phyloP scores from a whole-genome alignment of 2,888 invertebrate species.

The Synanthedon formicaeformis region DNA sequence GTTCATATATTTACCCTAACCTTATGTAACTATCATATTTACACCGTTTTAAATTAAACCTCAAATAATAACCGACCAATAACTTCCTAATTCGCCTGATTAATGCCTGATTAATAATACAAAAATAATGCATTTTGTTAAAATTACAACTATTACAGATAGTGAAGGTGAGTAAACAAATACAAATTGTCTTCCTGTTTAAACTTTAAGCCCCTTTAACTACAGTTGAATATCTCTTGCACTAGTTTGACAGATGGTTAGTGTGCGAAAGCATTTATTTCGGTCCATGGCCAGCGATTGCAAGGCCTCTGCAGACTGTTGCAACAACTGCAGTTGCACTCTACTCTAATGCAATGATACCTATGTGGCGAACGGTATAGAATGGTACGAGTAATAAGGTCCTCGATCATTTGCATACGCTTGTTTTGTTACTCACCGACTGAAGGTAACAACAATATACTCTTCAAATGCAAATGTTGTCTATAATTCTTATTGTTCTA shows the following conservation, averaged over 20 bases:
- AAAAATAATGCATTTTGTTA: neutral
- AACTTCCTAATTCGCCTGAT: too few relatives aligned
- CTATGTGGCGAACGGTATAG: conserved; percentile 28
- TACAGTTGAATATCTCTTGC: neutral
- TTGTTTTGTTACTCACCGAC: conserved; percentile 4
- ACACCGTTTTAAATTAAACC: too few relatives aligned
- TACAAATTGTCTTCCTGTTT: neutral
- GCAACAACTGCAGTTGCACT: conserved; percentile 57
- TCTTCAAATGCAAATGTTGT: neutral
- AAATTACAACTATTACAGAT: neutral
- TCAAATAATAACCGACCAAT: too few relatives aligned
- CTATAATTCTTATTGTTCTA: too few relatives aligned
- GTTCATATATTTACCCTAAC: too few relatives aligned
- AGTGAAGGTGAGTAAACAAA: neutral
- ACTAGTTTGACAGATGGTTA: conserved; percentile 7
- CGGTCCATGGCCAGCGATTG: conserved; percentile 66
- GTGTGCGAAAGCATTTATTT: conserved; percentile 60
- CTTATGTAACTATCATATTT: too few relatives aligned
- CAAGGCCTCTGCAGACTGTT: conserved; percentile 59
- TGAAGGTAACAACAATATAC: too few relatives aligned
- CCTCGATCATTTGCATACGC: conserved; percentile 27
- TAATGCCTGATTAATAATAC: too few relatives aligned
- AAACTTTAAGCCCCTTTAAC: too few relatives aligned
- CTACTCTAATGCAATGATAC: conserved; percentile 40
- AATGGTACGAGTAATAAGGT: conserved; percentile 27